Conservation (phyloP, 2,113 vertebrate species). For the Cochlearius cochlearius region DNA sequence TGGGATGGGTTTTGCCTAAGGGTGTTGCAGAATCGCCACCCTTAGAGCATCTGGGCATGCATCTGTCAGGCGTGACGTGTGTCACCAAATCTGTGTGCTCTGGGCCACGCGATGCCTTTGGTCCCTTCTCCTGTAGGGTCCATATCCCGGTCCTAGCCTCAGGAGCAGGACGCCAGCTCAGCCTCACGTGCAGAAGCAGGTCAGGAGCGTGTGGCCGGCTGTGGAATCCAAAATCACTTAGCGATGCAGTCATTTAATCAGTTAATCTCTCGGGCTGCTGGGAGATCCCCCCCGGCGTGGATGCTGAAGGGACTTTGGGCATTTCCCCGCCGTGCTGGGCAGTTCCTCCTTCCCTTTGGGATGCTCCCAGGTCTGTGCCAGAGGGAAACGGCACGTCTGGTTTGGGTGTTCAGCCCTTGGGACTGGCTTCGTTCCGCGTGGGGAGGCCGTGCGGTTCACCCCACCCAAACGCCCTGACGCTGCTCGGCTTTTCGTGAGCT, state of each 20-base stretch:
- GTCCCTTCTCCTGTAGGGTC: background rate
- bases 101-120: background rate
- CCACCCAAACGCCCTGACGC: background rate
- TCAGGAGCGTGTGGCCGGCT: background rate
- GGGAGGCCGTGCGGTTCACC: background rate
- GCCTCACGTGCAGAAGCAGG: background rate
- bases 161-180: background rate
- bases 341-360: background rate
- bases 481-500: background rate
- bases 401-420: background rate
- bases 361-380: background rate
- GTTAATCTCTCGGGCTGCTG: background rate
- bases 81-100: background rate
- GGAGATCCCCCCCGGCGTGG: no score
- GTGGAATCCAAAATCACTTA: background rate
- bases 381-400: background rate
- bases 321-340: background rate
- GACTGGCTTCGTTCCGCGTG: background rate
- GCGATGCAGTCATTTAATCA: background rate
- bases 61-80: accelerated
- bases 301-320: background rate
- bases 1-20: background rate
- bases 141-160: background rate
- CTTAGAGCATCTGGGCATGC: background rate
- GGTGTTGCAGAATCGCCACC: background rate